These are phyloP conservation scores for Venustoraphidia nigricollis DNA, from an alignment of 2,888 invertebrate species.

Conservation along the genomic window DNA sequence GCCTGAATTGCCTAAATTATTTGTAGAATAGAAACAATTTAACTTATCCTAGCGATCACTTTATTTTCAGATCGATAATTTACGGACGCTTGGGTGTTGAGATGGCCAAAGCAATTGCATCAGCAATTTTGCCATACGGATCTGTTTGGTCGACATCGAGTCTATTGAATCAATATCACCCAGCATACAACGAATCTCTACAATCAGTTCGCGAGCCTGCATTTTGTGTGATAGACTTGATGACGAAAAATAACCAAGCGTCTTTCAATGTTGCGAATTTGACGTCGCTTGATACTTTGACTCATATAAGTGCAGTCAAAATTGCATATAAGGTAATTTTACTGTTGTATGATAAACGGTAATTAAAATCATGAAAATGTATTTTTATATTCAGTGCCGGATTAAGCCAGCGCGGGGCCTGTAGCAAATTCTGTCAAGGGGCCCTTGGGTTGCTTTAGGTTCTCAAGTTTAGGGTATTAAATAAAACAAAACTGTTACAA, in stretches of 20 bases:
- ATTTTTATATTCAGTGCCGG: too few species aligned
- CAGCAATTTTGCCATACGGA: slow-evolving; percentile 26
- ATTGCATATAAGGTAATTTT: slow-evolving; percentile 24
- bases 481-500: too few species aligned
- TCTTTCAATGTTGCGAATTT: slow-evolving; percentile 18
- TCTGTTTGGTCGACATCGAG: slow-evolving; percentile 25
- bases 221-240: slow-evolving; percentile 16
- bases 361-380: too few species aligned
- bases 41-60: neutral
- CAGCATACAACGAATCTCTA: slow-evolving; percentile 23
- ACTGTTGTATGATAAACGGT: neutral
- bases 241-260: slow-evolving; percentile 15
- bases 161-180: slow-evolving; percentile 24
- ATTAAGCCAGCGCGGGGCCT: too few species aligned
- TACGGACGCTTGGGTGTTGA: slow-evolving; percentile 33
- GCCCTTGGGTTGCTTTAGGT: too few species aligned
- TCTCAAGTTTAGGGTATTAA: too few species aligned
- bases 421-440: too few species aligned
- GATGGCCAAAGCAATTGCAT: slow-evolving; percentile 29
- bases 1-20: neutral
- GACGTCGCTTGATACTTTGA: slow-evolving; percentile 20
- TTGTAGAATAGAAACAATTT: neutral
- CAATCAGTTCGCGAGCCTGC: slow-evolving; percentile 13
- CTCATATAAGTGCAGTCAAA: slow-evolving; percentile 22
- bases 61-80: slow-evolving; percentile 26